A percentile compares a stretch with the other conserved stretches of the same genome.
phyloP scores from a whole-genome alignment of 2,797 vertebrate species.

The Channa striata region DNA sequence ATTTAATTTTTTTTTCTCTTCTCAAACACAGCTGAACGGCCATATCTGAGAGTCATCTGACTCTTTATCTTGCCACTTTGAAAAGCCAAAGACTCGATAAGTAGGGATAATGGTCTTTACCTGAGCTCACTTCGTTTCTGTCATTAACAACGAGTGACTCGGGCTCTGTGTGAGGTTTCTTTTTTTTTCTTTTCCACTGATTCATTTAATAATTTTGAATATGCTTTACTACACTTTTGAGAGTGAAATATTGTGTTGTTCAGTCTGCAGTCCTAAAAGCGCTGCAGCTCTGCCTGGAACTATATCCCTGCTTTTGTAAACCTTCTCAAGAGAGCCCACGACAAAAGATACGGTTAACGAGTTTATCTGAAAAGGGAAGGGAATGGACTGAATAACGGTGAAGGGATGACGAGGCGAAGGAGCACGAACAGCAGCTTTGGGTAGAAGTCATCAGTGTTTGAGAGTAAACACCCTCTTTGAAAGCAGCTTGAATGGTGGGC shows the following conservation, averaged over 20 bases:
- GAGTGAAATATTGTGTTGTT: slow-evolving; percentile 34
- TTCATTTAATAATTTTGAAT: slow-evolving; percentile 26
- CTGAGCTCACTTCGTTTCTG: slow-evolving; percentile 21
- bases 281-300: slow-evolving; percentile 21
- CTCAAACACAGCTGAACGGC: too few relatives aligned
- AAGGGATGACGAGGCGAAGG: slow-evolving; percentile 47
- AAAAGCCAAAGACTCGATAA: slow-evolving; percentile 19
- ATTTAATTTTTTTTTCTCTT: too few relatives aligned
- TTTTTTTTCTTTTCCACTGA: slow-evolving; percentile 28
- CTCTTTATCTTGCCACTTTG: slow-evolving; percentile 4
- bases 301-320: slow-evolving; percentile 38
- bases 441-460: slow-evolving; percentile 30
- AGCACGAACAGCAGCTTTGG: slow-evolving; percentile 42
- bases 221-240: slow-evolving; percentile 15
- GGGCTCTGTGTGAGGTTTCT: not conserved
- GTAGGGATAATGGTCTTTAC: slow-evolving; percentile 23
- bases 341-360: slow-evolving; percentile 64
- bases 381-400: slow-evolving; percentile 32
- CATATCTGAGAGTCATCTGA: too few relatives aligned
- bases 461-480: slow-evolving; percentile 27
- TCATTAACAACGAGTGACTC: slow-evolving; percentile 13
- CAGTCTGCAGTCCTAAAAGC: slow-evolving; percentile 30
- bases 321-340: slow-evolving; percentile 20
- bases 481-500: slow-evolving; percentile 34
- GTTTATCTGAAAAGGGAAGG: slow-evolving; percentile 57